Percentiles rank a stretch among this genome's conserved stretches.
These are phyloP conservation scores for Dioctria linearis DNA, from an alignment of 2,888 invertebrate genomes.

Conservation along the genomic window DNA sequence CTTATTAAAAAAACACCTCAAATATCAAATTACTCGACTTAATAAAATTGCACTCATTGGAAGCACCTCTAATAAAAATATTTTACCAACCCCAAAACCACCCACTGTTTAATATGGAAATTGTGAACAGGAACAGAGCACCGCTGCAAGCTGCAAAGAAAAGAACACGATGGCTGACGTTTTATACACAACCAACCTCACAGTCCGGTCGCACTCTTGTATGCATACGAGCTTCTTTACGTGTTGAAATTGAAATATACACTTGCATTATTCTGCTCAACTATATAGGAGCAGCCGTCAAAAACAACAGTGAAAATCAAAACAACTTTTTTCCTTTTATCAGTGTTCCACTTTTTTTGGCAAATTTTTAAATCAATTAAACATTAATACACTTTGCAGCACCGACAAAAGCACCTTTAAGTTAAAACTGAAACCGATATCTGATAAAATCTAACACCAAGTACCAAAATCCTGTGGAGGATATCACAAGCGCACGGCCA, in stretches of 20 bases:
- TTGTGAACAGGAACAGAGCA: neutral
- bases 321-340: slow-evolving; percentile 12
- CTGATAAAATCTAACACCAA: slow-evolving; percentile 4
- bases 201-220: neutral
- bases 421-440: neutral
- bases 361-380: neutral
- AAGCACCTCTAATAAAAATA: slow-evolving; percentile 15
- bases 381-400: neutral
- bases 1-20: neutral
- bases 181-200: slow-evolving; percentile 7
- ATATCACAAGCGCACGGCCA: slow-evolving; percentile 17
- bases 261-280: neutral
- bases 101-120: no score
- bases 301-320: slow-evolving; percentile 37
- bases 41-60: no score
- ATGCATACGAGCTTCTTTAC: neutral
- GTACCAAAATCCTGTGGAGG: slow-evolving; percentile 2
- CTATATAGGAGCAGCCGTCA: slow-evolving; percentile 16
- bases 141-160: neutral
- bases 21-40: neutral
- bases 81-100: neutral
- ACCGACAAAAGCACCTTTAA: neutral
- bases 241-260: neutral
- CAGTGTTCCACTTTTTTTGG: slow-evolving; percentile 1
- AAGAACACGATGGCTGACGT: slow-evolving; percentile 15